These are phyloP conservation scores for Aspidiotus rigidus DNA, from an alignment of 2,888 invertebrate species.

Conservation along the genomic window DNA sequence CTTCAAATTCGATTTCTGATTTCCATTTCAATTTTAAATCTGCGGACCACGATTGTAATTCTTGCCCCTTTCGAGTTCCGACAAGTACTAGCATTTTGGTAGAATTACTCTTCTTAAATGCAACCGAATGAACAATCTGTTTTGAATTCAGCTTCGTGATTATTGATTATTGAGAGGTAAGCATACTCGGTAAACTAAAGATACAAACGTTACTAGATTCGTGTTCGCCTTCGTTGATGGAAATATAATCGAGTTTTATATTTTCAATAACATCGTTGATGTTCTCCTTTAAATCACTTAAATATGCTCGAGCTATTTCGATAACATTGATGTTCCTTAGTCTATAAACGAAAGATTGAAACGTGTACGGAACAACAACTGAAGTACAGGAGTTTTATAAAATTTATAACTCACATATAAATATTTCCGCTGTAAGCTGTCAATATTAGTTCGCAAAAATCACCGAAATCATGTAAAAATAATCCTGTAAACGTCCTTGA, in stretches of 20 bases:
- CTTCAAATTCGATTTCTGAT: neutral
- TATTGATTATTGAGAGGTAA: neutral
- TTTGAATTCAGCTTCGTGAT: neutral
- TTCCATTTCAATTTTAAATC: neutral
- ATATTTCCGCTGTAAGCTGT: constrained; percentile 12
- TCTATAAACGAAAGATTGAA: constrained; percentile 4
- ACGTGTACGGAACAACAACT: neutral
- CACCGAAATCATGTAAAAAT: neutral
- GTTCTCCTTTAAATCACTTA: constrained; percentile 5
- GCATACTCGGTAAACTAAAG: neutral
- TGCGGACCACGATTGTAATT: constrained; percentile 22
- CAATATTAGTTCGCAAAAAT: constrained; percentile 2
- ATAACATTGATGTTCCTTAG: constrained; percentile 16
- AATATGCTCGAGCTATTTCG: constrained; percentile 13
- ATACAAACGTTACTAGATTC: constrained; percentile 11
- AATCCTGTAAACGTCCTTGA: constrained; percentile 12
- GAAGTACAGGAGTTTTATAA: neutral
- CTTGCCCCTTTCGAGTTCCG: constrained; percentile 5
- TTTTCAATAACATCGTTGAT: constrained; percentile 12
- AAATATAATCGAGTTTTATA: constrained; percentile 5
- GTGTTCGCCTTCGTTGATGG: neutral
- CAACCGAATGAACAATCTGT: neutral
- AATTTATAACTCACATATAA: constrained; percentile 15
- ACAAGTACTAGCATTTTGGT: neutral
- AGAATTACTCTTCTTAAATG: neutral